These are phyloP conservation scores for Drosophila nikananu DNA, from an alignment of 1,140 invertebrate genomes.

Conservation along the genomic window DNA sequence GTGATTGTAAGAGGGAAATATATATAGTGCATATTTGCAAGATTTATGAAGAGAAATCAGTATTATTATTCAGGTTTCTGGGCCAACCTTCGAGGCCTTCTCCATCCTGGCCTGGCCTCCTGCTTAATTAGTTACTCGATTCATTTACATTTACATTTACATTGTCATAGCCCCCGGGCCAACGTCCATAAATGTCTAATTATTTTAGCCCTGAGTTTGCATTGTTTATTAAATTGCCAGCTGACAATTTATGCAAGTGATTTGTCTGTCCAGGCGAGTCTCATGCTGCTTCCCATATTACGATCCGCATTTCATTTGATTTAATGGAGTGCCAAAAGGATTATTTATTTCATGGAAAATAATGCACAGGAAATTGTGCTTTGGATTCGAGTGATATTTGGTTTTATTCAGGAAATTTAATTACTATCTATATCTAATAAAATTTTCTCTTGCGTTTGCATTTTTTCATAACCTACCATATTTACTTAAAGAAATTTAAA, in stretches of 20 bases:
- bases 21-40: background rate
- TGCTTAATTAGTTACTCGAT: conserved; percentile 41
- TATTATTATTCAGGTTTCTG: conserved; percentile 19
- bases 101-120: background rate
- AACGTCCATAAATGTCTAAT: conserved; percentile 57
- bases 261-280: background rate
- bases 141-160: conserved; percentile 46
- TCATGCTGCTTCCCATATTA: conserved; percentile 11
- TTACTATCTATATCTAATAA: background rate
- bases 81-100: conserved; percentile 23
- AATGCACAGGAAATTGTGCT: conserved; percentile 16
- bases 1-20: background rate
- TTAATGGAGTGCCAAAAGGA: conserved; percentile 20
- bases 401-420: too few relatives aligned
- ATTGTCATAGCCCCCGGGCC: conserved; percentile 1
- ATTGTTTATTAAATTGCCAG: conserved; percentile 75
- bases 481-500: background rate
- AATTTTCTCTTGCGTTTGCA: background rate
- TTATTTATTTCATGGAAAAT: conserved; percentile 25
- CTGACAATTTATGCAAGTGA: conserved; percentile 65
- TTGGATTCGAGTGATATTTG: conserved; percentile 8
- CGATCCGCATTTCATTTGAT: conserved; percentile 34
- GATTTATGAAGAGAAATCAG: conserved; percentile 11
- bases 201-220: conserved; percentile 44
- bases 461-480: background rate